Evolutionary conservation across 2,888 invertebrate genomes (phyloP).

Genomic region (Oxytorus armatus): DNA sequence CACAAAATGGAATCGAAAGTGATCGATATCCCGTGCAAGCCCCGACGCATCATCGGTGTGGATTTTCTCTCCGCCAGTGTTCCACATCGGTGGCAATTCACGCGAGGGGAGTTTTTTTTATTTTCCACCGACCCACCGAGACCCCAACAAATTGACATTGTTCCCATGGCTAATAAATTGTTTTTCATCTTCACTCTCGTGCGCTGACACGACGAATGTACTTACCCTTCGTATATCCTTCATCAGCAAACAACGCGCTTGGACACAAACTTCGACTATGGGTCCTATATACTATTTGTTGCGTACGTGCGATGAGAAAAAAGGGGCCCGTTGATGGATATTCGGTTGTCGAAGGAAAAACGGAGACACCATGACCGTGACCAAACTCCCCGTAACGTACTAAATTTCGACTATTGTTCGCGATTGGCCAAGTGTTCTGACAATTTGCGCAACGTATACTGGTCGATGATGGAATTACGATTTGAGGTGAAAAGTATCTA

Average conservation of each 20-base stretch:
- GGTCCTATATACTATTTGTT: too few relatives aligned
- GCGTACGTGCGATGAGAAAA: constrained; percentile 1
- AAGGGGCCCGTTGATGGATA: constrained; percentile 30
- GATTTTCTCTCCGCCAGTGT: constrained; percentile 63
- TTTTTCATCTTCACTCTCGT: constrained; percentile 61
- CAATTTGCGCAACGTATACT: constrained; percentile 19
- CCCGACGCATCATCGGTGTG: not conserved
- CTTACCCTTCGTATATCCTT: constrained; percentile 19
- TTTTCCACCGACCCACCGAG: constrained; percentile 2
- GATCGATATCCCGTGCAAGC: constrained; percentile 75
- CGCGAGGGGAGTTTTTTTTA: constrained; percentile 41
- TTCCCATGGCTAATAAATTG: constrained; percentile 77
- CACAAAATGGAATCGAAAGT: constrained; percentile 77
- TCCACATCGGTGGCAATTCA: constrained; percentile 24
- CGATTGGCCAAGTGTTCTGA: constrained; percentile 12
- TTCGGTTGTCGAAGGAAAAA: constrained; percentile 31
- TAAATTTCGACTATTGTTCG: constrained; percentile 39
- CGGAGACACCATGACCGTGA: constrained; percentile 14
- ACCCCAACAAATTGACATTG: constrained; percentile 75
- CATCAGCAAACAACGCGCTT: not conserved
- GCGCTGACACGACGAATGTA: constrained; percentile 12
- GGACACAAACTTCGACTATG: constrained; percentile 4
- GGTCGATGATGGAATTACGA: not conserved
- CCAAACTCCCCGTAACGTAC: constrained; percentile 39
- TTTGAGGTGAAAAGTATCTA: not conserved